Percentiles rank a stretch among this genome's conserved stretches.
Evolutionary conservation across 2,113 vertebrate species (phyloP).

Genomic region (Myrmecophaga tridactyla): DNA sequence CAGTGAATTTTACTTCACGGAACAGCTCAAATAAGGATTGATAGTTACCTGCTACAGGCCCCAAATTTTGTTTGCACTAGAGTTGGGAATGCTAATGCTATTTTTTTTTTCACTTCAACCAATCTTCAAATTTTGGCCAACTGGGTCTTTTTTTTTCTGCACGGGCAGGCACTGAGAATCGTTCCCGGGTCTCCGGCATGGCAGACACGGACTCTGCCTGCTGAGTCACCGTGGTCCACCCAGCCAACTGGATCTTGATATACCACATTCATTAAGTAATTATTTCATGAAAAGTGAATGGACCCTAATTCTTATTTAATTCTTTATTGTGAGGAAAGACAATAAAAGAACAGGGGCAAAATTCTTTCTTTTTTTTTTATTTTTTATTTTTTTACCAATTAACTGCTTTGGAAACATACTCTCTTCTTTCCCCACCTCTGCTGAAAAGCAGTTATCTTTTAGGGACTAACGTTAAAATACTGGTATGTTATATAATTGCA

Average conservation of each 20-base stretch:
- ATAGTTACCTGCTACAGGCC: background rate
- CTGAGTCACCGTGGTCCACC: too few species aligned
- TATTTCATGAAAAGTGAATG: background rate
- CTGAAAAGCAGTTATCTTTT: slow-evolving; percentile 10
- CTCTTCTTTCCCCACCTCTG: background rate
- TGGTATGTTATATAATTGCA: background rate
- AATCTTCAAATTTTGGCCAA: background rate
- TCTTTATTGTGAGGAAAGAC: background rate
- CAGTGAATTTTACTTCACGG: slow-evolving; percentile 14
- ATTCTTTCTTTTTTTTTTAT: background rate
- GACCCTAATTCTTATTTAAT: slow-evolving; percentile 18
- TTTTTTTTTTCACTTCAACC: background rate
- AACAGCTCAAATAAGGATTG: background rate
- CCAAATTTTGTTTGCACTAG: background rate
- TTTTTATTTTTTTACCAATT: background rate
- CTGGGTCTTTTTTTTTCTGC: too few species aligned
- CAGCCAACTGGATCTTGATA: background rate
- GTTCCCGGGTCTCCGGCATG: too few species aligned
- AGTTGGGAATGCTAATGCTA: background rate
- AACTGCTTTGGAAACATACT: background rate
- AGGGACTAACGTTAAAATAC: background rate
- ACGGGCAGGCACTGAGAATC: too few species aligned
- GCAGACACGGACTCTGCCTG: too few species aligned
- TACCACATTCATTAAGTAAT: background rate
- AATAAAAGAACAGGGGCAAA: background rate